These are phyloP conservation scores for Pangasius larnaudii DNA, from an alignment of 2,797 vertebrate species.

Conservation along the genomic window DNA sequence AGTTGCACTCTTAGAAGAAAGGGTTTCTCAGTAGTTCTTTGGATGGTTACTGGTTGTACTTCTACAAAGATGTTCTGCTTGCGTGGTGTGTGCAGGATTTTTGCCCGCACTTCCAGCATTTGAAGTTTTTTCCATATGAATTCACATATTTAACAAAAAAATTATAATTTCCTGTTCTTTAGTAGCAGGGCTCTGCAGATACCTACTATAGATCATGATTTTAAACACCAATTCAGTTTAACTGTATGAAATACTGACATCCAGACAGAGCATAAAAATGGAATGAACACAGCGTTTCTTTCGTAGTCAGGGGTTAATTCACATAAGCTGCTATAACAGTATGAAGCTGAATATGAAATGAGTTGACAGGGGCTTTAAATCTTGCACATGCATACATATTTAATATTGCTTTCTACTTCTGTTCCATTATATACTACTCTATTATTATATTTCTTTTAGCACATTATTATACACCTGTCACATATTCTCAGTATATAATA, in stretches of 20 bases:
- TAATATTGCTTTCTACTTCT: too few relatives aligned
- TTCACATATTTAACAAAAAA: too few relatives aligned
- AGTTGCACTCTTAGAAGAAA: background rate
- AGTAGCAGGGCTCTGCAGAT: background rate
- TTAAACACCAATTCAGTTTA: background rate
- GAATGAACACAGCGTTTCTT: background rate
- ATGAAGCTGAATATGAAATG: background rate
- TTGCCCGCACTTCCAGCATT: background rate
- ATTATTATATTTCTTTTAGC: too few relatives aligned
- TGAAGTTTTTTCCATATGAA: too few relatives aligned
- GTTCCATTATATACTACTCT: too few relatives aligned
- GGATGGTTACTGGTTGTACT: background rate
- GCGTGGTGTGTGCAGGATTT: background rate
- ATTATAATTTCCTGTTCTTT: too few relatives aligned
- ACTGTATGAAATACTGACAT: too few relatives aligned
- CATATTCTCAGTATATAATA: background rate
- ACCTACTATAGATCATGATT: background rate
- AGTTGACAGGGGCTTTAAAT: background rate
- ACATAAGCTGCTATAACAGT: background rate
- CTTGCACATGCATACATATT: background rate
- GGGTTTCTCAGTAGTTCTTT: background rate
- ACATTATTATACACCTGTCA: too few relatives aligned
- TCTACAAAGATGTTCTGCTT: too few relatives aligned
- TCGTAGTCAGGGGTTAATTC: background rate
- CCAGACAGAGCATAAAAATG: background rate